Percentiles rank a stretch among this genome's conserved stretches.
phyloP scores from a whole-genome alignment of 2,888 invertebrate species.

The Macrosoma leucophasiata region DNA sequence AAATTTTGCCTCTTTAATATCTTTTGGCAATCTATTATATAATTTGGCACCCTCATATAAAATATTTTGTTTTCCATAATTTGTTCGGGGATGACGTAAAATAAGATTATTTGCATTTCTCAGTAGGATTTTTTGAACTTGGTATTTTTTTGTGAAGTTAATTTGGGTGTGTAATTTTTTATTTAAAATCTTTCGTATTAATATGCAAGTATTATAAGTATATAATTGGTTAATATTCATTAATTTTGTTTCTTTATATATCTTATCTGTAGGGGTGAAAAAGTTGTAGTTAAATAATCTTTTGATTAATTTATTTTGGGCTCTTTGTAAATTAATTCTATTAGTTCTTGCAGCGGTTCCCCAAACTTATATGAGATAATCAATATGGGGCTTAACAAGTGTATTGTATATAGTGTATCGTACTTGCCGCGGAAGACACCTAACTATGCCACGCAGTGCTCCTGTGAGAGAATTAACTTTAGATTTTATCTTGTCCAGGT shows the following conservation, averaged over 20 bases:
- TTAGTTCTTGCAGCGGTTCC: conserved; percentile 8
- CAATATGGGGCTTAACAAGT: conserved; percentile 19
- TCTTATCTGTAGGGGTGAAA: conserved; percentile 1
- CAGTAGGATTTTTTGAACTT: conserved; percentile 5
- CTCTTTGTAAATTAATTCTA: conserved; percentile 1
- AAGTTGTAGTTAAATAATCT: conserved; percentile 8
- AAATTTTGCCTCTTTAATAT: no score
- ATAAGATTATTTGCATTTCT: no score
- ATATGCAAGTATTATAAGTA: conserved; percentile 10
- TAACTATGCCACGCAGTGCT: conserved; percentile 7
- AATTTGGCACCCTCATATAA: no score
- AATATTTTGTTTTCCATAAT: no score
- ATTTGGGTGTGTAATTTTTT: conserved; percentile 9
- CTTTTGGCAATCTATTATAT: no score
- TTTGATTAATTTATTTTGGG: conserved; percentile 11
- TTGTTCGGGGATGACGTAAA: no score
- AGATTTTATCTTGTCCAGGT: conserved; percentile 15
- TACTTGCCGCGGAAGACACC: conserved; percentile 12
- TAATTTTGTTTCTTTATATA: conserved; percentile 10
- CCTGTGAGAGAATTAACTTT: conserved; percentile 21
- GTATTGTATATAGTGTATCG: conserved; percentile 17
- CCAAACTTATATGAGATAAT: conserved; percentile 14
- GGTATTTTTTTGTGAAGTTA: conserved; percentile 10
- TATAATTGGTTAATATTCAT: conserved; percentile 11
- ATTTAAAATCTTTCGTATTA: conserved; percentile 13